Evolutionary conservation across 2,113 vertebrate genomes (phyloP).

Genomic region (Andinoacara biseriatus): DNA sequence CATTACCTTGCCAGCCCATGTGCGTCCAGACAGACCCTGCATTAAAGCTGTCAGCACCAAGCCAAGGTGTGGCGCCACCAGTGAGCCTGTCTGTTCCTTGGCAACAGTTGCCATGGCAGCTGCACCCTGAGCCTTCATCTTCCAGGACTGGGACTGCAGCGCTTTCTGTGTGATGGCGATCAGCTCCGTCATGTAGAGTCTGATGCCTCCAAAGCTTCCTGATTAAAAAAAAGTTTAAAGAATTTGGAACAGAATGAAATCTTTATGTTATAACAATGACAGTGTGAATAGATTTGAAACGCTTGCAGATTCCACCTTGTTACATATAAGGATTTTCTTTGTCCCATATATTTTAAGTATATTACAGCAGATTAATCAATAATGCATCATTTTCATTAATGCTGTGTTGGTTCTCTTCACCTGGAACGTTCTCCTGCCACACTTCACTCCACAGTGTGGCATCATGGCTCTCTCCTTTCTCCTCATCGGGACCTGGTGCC

Average conservation of each 20-base stretch:
- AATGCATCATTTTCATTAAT: neutral
- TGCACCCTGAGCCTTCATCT: slow-evolving; percentile 99
- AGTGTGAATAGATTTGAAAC: neutral
- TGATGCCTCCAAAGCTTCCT: slow-evolving; percentile 95
- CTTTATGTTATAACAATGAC: neutral
- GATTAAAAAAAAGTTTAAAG: neutral
- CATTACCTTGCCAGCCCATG: slow-evolving; percentile 95
- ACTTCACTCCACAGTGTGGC: slow-evolving; percentile 91
- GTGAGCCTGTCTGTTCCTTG: slow-evolving; percentile 89
- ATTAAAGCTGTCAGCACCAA: slow-evolving; percentile 89
- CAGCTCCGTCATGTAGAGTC: slow-evolving; percentile 94
- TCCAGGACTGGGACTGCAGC: slow-evolving; percentile 97
- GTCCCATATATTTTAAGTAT: neutral
- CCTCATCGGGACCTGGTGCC: slow-evolving; percentile 85
- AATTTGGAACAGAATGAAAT: neutral
- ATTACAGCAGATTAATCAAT: neutral
- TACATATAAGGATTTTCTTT: neutral
- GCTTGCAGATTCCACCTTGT: neutral
- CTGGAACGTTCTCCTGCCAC: slow-evolving; percentile 98
- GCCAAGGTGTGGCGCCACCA: slow-evolving; percentile 91
- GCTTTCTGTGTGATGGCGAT: slow-evolving; percentile 93
- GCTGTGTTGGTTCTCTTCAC: slow-evolving; percentile 68
- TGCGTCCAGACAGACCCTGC: slow-evolving; percentile 92
- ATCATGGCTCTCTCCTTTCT: slow-evolving; percentile 88
- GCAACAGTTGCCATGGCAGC: slow-evolving; percentile 95